Base-by-base conservation (phyloP, 2,113 vertebrate genomes). In the Pteronura brasiliensis region DNA sequence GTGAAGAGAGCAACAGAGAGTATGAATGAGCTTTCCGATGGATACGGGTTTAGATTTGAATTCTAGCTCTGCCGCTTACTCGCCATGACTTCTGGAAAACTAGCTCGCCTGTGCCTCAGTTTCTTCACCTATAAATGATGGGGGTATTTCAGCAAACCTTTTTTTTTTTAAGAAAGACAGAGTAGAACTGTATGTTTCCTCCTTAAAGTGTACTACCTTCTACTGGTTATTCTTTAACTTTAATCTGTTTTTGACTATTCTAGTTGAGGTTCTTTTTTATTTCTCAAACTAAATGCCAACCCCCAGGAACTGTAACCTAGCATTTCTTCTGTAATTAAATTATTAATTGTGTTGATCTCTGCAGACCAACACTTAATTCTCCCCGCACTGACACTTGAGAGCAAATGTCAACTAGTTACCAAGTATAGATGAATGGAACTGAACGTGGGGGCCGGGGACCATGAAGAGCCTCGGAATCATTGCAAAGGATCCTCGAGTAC, bases 251-350 rank as follows among this genome's bases (percentile, higher is more conserved):
- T 76, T 88, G 9, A 90, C 55, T 74, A 63, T 52, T 90, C 44
- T 88, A 63, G 7, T 80, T 86, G 42, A 61, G 65, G 44, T 80
- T 79, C 79, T 93, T 97, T 93, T 74, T 94, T 94, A 90, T 90
- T 89, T 94, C 42, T 96, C 95, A 91, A 96, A 69, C 67, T 91
- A 96, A 97, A 36, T 92, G 91, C 52, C 84, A 83, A 63, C 23
- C 14, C n/a, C 57, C 65, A 88, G 65, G 90, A 87, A 5, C 3
- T 65, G 11, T 49, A 84, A 88, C 20, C 87, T 92, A 97, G 74
- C 23, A 69, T 87, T 69, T 93, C 55, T 93, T 96, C 93, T 89
- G n/a, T 95, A 90, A 97, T 91, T 80, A 96, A 83, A 96, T 4
- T 93, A 52, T 89, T 92, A 86, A 91, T 14, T 82, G 67, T 86